Base-by-base conservation (phyloP, 92 coral and sea anemone species). In the Phenganax stokvisi region DNA sequence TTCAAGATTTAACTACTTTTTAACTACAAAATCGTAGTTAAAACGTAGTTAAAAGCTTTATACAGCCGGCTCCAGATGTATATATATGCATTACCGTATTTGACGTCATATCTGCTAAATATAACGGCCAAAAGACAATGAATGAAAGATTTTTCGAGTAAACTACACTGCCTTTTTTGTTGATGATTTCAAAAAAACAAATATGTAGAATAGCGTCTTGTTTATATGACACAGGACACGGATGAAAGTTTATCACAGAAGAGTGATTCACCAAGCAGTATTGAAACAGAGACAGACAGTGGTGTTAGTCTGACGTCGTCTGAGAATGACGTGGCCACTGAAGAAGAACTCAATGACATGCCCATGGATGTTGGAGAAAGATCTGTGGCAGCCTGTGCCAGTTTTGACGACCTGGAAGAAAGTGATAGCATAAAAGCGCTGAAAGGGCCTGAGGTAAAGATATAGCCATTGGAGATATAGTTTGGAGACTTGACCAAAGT, bases 211-310 rank as follows among this genome's bases (percentile, higher is more conserved):
- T 20, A 20, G 25, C 25, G 25, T 20, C 27, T 10, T 75, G 17
- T 27, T 27, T 13, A n/a, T 37, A 56, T 57, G 8, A 31, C 83
- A 87, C 69, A 84, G 76, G 81, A 75, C 51, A 83, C 53, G 10
- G 91, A 90, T 71, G 97, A 96, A 68, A 91, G 90, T 20, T 56
- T 89, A 17, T 89, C 88, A 52, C 72, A 87, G 51, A 92, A 91
- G 77, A 97, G 92, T 74, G 97, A 92, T 60, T 96, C 99, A 77
- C 96, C 91, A 0, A 88, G 91, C 57, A 87, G 97, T 78, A 92
- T 93, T 30, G 99, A 96, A 56, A 92, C 98, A 10, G 98, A 94
- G 62, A 92, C 99, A 15, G 99, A 96, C 87, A 96, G 99, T 71
- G 97, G 99, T 0, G 99, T 96, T 3, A 92, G 99, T 76, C 90